Base-by-base conservation (phyloP, 2,113 vertebrate genomes). In the Helogale parvula region DNA sequence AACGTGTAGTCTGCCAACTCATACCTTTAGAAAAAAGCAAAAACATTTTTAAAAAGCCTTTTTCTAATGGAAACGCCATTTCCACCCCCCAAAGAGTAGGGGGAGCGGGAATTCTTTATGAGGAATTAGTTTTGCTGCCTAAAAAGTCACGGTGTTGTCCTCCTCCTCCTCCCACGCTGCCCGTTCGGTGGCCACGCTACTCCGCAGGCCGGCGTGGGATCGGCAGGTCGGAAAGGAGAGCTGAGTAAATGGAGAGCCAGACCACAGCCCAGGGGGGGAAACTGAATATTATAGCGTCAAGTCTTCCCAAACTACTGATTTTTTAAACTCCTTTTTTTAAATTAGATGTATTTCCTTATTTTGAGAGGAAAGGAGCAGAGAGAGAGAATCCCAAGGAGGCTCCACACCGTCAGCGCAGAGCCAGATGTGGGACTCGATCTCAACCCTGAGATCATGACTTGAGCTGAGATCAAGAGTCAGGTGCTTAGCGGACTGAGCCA, bases 31-130 rank as follows among this genome's bases (percentile, higher is more conserved):
- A 69, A 81, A 93, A 83, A 77, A 47, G 25, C 4, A 13, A 69
- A 90, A 41, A 65, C 63, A 29, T 21, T 63, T 29, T 63, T 69
- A 15, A n/a, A 13, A 31, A n/a, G 27, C 50, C 45, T 68, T 77
- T 88, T 79, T 86, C 31, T 71, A 95, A 69, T 76, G 52, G 25
- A 84, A 23, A 85, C 27, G n/a, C n/a, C 71, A 71, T 77, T 76
- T 95, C 66, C 63, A 54, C 47, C 68, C 68, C 23, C 80, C 35
- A 52, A 86, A 92, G 54, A 76, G 50, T 16, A 69, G 9, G 35
- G 52, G 47, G 19, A 81, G 21, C 74, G 45, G 80, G n/a, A 41
- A 41, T 33, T 87, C n/a, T 87, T 86, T 35, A 29, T 38, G 72
- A 87, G 4, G 38, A 54, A 33, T 90, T 54, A 2, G 10, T 92